Conservation (phyloP, 2,113 vertebrate species). For the Fregata magnificens region DNA sequence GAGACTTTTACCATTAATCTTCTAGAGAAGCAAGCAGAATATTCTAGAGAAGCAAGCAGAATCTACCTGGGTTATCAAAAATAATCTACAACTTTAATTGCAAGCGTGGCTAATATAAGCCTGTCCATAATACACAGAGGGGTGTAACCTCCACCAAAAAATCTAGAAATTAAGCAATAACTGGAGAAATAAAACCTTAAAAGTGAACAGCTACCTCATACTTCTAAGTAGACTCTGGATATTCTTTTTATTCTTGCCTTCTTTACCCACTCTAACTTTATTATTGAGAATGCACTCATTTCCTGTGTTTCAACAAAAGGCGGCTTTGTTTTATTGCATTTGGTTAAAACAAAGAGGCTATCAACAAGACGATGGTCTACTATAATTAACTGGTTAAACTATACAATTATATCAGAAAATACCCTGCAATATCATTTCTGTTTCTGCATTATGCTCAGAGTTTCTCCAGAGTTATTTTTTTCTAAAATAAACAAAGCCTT, state of each 20-base stretch:
- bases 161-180: background rate
- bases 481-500: background rate
- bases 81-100: background rate
- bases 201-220: background rate
- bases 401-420: background rate
- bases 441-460: background rate
- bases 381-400: background rate
- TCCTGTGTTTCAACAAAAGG: background rate
- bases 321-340: background rate
- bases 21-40: background rate
- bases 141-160: background rate
- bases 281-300: background rate
- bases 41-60: background rate
- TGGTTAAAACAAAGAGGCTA: background rate
- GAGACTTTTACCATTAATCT: background rate
- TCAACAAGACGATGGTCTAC: background rate
- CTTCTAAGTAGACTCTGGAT: background rate
- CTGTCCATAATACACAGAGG: background rate
- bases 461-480: background rate
- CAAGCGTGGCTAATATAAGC: background rate
- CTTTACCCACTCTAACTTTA: background rate
- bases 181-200: background rate
- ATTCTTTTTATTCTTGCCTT: background rate
- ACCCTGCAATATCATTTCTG: background rate
- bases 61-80: background rate